Evolutionary conservation across 2,888 invertebrate species (phyloP).

Genomic region (Resseliella maxima): DNA sequence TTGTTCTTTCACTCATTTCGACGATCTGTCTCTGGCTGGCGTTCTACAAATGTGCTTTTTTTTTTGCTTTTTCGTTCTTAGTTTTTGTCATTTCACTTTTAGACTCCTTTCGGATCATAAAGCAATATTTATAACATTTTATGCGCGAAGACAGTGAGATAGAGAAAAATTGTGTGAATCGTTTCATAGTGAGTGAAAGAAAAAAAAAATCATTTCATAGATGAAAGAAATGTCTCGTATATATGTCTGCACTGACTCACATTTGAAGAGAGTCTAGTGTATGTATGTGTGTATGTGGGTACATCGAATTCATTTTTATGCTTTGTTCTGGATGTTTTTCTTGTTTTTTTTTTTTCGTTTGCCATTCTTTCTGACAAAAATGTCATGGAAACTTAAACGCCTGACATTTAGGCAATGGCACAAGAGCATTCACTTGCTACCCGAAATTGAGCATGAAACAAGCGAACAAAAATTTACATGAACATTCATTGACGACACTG

Average conservation of each 20-base stretch:
- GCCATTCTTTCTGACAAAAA: not conserved
- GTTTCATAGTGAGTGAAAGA: not conserved
- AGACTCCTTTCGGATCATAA: slow-evolving; percentile 34
- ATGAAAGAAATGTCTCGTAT: not conserved
- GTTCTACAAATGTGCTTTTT: not conserved
- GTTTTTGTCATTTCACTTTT: slow-evolving; percentile 42
- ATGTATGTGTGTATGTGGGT: not conserved
- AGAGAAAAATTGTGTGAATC: not conserved
- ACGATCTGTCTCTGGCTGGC: not conserved
- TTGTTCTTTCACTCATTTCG: not conserved
- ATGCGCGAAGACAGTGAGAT: slow-evolving; percentile 26
- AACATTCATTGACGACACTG: slow-evolving; percentile 36
- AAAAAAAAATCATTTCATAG: not conserved
- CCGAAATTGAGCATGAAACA: slow-evolving; percentile 46
- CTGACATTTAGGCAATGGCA: slow-evolving; percentile 28
- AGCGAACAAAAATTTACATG: slow-evolving; percentile 25
- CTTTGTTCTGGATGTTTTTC: no score
- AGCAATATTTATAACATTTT: slow-evolving; percentile 34
- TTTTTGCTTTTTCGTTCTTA: not conserved
- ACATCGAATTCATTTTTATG: not conserved
- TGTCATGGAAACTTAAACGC: slow-evolving; percentile 30
- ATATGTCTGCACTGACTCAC: not conserved
- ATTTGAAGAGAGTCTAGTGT: no score
- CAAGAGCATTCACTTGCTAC: not conserved
- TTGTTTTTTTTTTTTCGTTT: no score